These are phyloP conservation scores for Eulithis testata DNA, from an alignment of 2,888 invertebrate species.

Conservation along the genomic window DNA sequence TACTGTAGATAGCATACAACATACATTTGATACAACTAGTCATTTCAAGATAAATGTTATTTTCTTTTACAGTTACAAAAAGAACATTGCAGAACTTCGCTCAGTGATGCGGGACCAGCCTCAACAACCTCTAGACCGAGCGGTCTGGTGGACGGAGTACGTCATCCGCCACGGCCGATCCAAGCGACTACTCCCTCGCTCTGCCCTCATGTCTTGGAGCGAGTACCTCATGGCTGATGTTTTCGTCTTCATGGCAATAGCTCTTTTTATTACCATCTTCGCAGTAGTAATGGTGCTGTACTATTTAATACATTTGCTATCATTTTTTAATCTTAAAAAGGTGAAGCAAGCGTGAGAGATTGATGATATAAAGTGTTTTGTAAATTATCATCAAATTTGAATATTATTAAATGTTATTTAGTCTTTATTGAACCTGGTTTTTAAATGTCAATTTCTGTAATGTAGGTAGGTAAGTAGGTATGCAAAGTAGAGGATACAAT, in stretches of 20 bases:
- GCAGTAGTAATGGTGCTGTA: background rate
- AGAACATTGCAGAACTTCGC: slow-evolving; percentile 40
- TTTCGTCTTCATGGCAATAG: slow-evolving; percentile 13
- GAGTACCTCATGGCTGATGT: slow-evolving; percentile 38
- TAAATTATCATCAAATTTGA: too few relatives aligned
- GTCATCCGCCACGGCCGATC: slow-evolving; percentile 50
- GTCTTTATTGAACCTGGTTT: too few relatives aligned
- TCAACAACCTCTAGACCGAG: slow-evolving; percentile 44
- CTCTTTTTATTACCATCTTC: background rate
- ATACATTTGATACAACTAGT: too few relatives aligned
- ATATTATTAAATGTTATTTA: too few relatives aligned
- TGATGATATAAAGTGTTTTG: slow-evolving; percentile 1
- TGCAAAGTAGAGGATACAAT: too few relatives aligned
- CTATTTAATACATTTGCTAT: background rate
- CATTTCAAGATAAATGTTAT: too few relatives aligned
- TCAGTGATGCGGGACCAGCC: slow-evolving; percentile 46
- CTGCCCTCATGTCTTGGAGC: slow-evolving; percentile 46
- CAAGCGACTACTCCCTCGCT: slow-evolving; percentile 44
- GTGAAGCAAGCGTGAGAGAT: slow-evolving; percentile 9
- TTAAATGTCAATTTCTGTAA: too few relatives aligned
- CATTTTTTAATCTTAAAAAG: background rate
- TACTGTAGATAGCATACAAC: too few relatives aligned
- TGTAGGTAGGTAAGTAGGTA: too few relatives aligned
- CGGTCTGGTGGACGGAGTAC: slow-evolving; percentile 54
- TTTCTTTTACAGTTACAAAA: slow-evolving; percentile 30